These are phyloP conservation scores for Clarias macrocephalus DNA, from an alignment of 2,113 vertebrate species.

Conservation along the genomic window DNA sequence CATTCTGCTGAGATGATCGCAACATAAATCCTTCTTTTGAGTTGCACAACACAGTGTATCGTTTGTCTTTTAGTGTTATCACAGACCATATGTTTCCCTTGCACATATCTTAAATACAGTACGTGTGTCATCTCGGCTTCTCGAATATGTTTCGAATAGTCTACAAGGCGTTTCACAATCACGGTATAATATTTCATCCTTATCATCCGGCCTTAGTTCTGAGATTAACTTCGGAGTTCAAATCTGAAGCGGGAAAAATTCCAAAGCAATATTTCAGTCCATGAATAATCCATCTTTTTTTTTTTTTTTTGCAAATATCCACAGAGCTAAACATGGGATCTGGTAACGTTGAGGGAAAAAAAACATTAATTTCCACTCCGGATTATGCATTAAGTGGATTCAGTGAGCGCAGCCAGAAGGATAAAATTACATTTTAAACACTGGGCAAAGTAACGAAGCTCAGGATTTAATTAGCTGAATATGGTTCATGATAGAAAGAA, in stretches of 20 bases:
- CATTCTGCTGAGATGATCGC: background rate
- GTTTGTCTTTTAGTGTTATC: background rate
- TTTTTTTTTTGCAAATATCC: slow-evolving; percentile 11
- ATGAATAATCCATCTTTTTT: slow-evolving; percentile 6
- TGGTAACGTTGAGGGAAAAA: background rate
- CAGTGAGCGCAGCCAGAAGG: slow-evolving; percentile 61
- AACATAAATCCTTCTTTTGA: background rate
- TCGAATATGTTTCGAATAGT: background rate
- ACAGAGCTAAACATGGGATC: background rate
- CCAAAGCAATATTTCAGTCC: background rate
- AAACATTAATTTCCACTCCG: slow-evolving; percentile 51
- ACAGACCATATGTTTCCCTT: background rate
- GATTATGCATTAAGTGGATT: slow-evolving; percentile 73
- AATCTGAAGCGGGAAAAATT: background rate
- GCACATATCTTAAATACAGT: background rate
- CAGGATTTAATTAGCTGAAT: slow-evolving; percentile 67
- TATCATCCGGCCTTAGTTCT: background rate
- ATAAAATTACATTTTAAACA: slow-evolving; percentile 68
- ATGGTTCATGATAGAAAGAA: slow-evolving; percentile 19
- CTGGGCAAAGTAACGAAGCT: slow-evolving; percentile 55
- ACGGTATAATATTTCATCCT: background rate
- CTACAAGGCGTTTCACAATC: slow-evolving; percentile 7
- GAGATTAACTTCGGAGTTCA: background rate
- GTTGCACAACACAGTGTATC: background rate
- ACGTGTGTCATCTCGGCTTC: background rate